Evolutionary conservation across 2,797 vertebrate species (phyloP).

Genomic region (Macroramphosus scolopax): DNA sequence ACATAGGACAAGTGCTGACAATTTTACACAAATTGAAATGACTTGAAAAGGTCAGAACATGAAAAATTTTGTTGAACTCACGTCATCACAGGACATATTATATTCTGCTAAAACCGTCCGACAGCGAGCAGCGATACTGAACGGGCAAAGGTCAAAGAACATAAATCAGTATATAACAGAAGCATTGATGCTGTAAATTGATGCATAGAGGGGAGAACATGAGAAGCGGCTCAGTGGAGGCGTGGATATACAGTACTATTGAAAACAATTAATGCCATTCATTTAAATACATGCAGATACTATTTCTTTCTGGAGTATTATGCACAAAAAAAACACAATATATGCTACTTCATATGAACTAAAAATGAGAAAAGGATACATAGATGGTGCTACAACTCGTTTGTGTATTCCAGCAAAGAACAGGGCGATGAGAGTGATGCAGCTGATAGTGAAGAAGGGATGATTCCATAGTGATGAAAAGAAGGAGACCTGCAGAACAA

Average conservation of each 20-base stretch:
- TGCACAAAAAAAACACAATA: too few species aligned
- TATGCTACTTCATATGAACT: background rate
- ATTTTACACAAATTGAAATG: background rate
- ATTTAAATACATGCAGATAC: too few species aligned
- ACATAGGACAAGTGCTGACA: conserved; percentile 1
- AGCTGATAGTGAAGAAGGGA: conserved; percentile 98
- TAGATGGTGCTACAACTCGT: conserved; percentile 96
- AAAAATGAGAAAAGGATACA: conserved; percentile 87
- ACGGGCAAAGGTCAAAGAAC: conserved; percentile 53
- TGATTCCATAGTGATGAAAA: conserved; percentile 99
- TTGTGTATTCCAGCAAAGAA: conserved; percentile 99
- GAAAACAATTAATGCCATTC: too few species aligned
- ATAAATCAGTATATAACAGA: background rate
- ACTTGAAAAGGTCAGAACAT: background rate
- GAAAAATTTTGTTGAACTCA: conserved; percentile 76
- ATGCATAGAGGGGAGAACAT: too few species aligned
- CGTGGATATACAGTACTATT: too few species aligned
- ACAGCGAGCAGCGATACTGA: conserved; percentile 93
- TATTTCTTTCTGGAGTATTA: background rate
- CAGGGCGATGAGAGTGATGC: conserved; percentile 95
- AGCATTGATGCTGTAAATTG: too few species aligned
- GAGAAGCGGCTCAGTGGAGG: too few species aligned
- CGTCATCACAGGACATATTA: conserved; percentile 99
- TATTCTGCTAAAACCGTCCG: conserved; percentile 97
- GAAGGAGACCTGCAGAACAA: conserved; percentile 88